Conservation (phyloP, 2,113 vertebrate species). For the Salvelinus fontinalis region DNA sequence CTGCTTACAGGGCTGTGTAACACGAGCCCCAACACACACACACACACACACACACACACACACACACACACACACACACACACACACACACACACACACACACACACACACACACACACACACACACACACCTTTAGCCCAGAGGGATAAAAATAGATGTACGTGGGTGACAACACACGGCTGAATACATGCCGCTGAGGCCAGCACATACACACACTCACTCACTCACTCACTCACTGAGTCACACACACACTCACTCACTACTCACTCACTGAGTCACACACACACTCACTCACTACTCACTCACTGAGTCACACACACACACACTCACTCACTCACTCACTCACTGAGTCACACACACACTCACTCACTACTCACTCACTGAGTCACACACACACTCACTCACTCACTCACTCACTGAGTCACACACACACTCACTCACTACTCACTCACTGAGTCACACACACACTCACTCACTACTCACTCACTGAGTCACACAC, state of each 20-base stretch:
- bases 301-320: neutral
- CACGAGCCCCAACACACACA: conserved; percentile 18
- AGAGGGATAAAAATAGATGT: conserved; percentile 68
- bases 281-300: neutral
- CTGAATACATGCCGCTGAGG: conserved; percentile 46
- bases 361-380: no score
- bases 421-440: no score
- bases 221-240: neutral
- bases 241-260: neutral
- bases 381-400: no score
- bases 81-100: neutral
- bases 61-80: neutral
- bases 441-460: no score
- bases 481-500: no score
- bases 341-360: neutral
- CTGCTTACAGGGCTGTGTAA: conserved; percentile 60
- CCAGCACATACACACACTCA: neutral
- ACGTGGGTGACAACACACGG: conserved; percentile 56
- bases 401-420: no score
- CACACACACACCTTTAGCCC: conserved; percentile 1
- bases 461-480: no score
- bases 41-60: neutral
- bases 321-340: neutral
- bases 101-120: neutral
- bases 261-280: neutral